Base-by-base conservation (phyloP, 2,797 vertebrate species). In the Heterohyrax brucei region DNA sequence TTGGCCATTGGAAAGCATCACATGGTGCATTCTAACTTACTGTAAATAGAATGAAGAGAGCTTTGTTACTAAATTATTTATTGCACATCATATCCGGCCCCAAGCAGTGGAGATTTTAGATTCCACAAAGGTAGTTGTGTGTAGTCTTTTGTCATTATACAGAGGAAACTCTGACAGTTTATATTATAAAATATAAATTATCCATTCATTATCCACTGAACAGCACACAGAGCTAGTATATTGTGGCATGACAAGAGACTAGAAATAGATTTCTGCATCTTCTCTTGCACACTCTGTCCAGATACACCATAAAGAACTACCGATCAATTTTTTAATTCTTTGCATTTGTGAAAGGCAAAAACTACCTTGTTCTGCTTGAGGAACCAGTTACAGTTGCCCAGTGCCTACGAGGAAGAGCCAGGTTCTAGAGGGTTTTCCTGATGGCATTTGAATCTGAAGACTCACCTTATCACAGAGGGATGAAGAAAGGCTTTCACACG, bases 41-140 rank as follows among this genome's bases (percentile, higher is more conserved):
- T 98, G 97, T 97, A 98, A 98, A 98, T 97, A 98, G 98, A 98
- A 98, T 30, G 95, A 95, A 93, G 97, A 98, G 91, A 94, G 96
- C 93, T 95, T 95, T 96, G 84, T 88, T 97, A 92, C 76, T 98
- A 97, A 98, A 98, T 98, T 98, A 98, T 98, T 98, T 98, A 98
- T 97, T 96, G 80, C 84, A 86, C 83, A 95, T 98, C 98, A 97
- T 98, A 98, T 98, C 97, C 93, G 95, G 98, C 98, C 97, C 85
- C 75, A 95, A 97, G 98, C 98, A 96, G 95, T 68, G 95, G 93
- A 94, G 95, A 96, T 96, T 98, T 96, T 95, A 97, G 93, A 95
- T 98, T 98, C 94, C 97, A 98, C 97, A 97, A 97, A 98, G 97
- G 94, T 92, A 92, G 97, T 96, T 98, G 96, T 95, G 88, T 94